phyloP scores from a whole-genome alignment of 2,888 invertebrate genomes.

The Lithophane semibrunnea region DNA sequence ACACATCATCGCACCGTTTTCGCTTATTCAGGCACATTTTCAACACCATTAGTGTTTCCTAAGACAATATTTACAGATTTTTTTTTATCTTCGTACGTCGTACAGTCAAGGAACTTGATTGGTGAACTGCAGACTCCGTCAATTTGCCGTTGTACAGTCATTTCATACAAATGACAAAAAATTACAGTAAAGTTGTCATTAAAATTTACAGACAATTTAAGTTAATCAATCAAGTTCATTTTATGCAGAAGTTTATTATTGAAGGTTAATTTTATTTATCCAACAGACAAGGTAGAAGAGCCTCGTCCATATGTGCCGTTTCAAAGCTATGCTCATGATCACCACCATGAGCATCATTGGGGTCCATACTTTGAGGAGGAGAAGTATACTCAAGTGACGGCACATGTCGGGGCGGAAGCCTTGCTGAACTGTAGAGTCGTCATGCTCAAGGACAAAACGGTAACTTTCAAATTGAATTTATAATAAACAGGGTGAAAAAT shows the following conservation, averaged over 20 bases:
- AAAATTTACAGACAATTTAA: neutral
- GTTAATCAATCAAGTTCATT: constrained; percentile 16
- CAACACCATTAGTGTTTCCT: constrained; percentile 23
- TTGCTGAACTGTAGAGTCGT: constrained; percentile 92
- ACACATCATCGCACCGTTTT: constrained; percentile 45
- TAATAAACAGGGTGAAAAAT: neutral
- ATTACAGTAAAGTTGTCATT: neutral
- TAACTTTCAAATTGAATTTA: neutral
- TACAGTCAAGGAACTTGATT: constrained; percentile 9
- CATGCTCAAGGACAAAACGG: constrained; percentile 93
- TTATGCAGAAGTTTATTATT: neutral
- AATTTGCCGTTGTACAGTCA: too few relatives aligned
- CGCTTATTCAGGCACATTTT: constrained; percentile 34
- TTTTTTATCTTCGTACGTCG: neutral
- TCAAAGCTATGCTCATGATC: constrained; percentile 89
- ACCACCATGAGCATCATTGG: constrained; percentile 93
- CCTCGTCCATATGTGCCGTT: constrained; percentile 84
- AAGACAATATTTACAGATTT: neutral
- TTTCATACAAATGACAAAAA: neutral
- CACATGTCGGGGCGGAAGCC: constrained; percentile 92
- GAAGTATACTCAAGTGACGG: constrained; percentile 90
- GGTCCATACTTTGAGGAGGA: constrained; percentile 93
- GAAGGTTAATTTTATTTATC: constrained; percentile 24
- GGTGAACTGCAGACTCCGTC: neutral
- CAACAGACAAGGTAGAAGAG: constrained; percentile 85